These are phyloP conservation scores for Menura novaehollandiae DNA, from an alignment of 2,113 vertebrate genomes.

Conservation along the genomic window DNA sequence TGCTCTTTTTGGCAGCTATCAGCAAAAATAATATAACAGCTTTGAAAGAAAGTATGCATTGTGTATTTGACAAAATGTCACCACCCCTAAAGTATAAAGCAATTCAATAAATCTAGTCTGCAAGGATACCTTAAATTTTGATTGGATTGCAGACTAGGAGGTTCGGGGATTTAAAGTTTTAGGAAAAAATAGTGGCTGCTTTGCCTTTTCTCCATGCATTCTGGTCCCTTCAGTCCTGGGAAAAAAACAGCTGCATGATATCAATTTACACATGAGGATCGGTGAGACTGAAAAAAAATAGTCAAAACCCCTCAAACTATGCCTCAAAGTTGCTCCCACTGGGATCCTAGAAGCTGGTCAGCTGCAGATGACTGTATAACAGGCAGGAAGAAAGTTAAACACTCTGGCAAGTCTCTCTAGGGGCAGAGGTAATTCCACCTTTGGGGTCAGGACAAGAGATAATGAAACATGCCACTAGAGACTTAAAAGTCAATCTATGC, in stretches of 20 bases:
- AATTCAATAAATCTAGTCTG: conserved; percentile 34
- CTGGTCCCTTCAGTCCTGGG: not conserved
- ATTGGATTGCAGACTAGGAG: conserved; percentile 20
- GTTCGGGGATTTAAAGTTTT: not conserved
- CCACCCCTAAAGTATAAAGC: not conserved
- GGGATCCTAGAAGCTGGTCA: conserved; percentile 19
- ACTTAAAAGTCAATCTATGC: not conserved
- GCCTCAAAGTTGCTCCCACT: not conserved
- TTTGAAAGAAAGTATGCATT: not conserved
- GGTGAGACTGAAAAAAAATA: not conserved
- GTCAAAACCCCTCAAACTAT: not conserved
- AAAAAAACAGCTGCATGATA: not conserved
- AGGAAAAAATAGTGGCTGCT: conserved; percentile 29
- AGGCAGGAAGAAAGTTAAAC: conserved; percentile 29
- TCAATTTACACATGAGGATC: not conserved
- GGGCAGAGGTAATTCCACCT: not conserved
- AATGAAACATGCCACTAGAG: not conserved
- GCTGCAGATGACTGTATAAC: conserved; percentile 29
- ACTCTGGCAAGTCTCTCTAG: not conserved
- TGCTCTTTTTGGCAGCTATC: not conserved
- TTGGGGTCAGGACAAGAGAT: not conserved
- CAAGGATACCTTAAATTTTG: conserved; percentile 27
- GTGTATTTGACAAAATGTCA: conserved; percentile 3
- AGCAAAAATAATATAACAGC: not conserved
- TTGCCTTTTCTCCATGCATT: conserved; percentile 5